These are phyloP conservation scores for Sphaerodactylus townsendi DNA, from an alignment of 2,113 vertebrate genomes.

Conservation along the genomic window DNA sequence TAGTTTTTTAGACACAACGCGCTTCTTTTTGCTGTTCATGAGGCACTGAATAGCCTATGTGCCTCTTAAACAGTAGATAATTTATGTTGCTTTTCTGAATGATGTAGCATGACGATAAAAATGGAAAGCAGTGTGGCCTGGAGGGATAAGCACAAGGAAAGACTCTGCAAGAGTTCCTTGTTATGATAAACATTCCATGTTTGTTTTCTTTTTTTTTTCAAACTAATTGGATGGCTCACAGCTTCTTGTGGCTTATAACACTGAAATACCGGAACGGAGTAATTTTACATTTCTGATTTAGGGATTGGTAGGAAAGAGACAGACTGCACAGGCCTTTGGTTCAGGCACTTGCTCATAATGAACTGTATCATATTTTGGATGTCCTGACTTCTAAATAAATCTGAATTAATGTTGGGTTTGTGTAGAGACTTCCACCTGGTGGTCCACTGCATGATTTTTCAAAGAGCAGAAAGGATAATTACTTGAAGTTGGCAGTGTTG, in stretches of 20 bases:
- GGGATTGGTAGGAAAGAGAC: too few species aligned
- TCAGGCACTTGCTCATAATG: neutral
- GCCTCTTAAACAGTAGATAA: neutral
- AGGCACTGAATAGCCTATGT: neutral
- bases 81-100: neutral
- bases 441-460: neutral
- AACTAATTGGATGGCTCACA: neutral
- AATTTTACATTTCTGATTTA: neutral
- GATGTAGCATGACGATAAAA: neutral
- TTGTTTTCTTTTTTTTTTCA: neutral
- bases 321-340: neutral
- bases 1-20: constrained; percentile 15
- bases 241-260: neutral
- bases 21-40: neutral
- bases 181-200: neutral
- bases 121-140: constrained; percentile 10
- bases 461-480: neutral
- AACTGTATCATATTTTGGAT: neutral
- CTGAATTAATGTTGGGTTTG: neutral
- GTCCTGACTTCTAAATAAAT: neutral
- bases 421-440: neutral
- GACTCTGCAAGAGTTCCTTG: neutral
- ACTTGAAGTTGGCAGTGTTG: neutral
- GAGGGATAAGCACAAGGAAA: neutral
- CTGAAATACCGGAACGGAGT: neutral